Evolutionary conservation across 2,888 invertebrate species (phyloP).

Genomic region (Amaurobius ferox): DNA sequence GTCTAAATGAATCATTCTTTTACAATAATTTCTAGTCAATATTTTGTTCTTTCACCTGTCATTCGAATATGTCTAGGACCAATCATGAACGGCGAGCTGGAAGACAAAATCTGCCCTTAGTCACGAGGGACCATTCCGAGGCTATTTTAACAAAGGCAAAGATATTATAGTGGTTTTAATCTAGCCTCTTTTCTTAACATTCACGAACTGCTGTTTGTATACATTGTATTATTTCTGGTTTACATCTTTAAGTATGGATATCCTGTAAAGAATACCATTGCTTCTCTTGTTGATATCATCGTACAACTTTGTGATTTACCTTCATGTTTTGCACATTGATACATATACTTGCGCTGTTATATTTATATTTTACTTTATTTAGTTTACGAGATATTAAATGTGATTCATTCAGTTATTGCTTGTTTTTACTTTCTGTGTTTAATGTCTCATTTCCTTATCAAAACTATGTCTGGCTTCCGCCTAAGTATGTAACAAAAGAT

Average conservation of each 20-base stretch:
- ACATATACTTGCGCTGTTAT: constrained; percentile 68
- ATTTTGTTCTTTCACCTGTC: constrained; percentile 1
- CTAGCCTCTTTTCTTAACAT: constrained; percentile 54
- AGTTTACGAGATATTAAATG: constrained; percentile 67
- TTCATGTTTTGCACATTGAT: constrained; percentile 71
- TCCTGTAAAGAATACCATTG: constrained; percentile 35
- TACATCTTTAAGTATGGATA: constrained; percentile 39
- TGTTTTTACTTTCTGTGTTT: background rate
- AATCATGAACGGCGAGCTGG: background rate
- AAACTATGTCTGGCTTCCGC: no score
- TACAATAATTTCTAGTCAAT: constrained; percentile 21
- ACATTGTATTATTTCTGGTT: constrained; percentile 52
- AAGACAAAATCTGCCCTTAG: constrained; percentile 8
- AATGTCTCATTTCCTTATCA: no score
- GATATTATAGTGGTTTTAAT: constrained; percentile 59
- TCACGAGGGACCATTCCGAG: constrained; percentile 56
- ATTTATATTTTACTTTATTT: constrained; percentile 70
- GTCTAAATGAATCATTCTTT: background rate
- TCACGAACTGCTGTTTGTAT: constrained; percentile 50
- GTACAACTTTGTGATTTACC: constrained; percentile 68
- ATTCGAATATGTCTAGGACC: constrained; percentile 55
- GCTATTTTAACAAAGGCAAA: constrained; percentile 59
- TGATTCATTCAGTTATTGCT: constrained; percentile 44
- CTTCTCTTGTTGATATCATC: constrained; percentile 58
- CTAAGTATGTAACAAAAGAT: no score